Conservation (phyloP, 2,888 invertebrate genomes). For the Petrolisthes cinctipes region DNA sequence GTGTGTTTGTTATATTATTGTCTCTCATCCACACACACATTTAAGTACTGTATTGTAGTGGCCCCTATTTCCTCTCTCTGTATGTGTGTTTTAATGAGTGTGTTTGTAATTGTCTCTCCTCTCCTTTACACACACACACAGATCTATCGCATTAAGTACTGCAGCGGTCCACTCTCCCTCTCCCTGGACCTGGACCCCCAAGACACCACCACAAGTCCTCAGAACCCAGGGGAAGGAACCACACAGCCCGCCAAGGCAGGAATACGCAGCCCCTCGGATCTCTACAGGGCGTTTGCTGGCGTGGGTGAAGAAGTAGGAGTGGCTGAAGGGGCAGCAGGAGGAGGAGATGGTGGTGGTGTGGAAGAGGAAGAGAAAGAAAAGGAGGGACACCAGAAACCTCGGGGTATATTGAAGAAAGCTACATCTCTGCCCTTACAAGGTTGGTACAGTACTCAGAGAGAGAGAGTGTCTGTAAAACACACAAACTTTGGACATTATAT, state of each 20-base stretch:
- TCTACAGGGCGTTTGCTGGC: conserved; percentile 46
- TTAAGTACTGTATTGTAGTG: too few species aligned
- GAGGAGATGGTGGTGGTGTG: background rate
- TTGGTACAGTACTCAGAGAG: background rate
- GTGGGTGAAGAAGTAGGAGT: background rate
- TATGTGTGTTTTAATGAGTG: too few species aligned
- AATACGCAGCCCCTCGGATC: conserved; percentile 53
- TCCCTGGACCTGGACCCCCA: conserved; percentile 3
- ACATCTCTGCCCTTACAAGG: conserved; percentile 29
- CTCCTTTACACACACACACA: background rate
- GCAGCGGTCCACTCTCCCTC: conserved; percentile 7
- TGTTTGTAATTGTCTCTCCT: too few species aligned
- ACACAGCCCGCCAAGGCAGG: background rate
- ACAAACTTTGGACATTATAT: too few species aligned
- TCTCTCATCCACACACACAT: too few species aligned
- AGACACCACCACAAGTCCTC: background rate
- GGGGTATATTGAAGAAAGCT: conserved; percentile 55
- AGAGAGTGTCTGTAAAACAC: too few species aligned
- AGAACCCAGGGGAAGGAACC: background rate
- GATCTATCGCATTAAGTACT: conserved; percentile 33
- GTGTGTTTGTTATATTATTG: too few species aligned
- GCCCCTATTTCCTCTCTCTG: too few species aligned
- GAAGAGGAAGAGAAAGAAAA: too few species aligned
- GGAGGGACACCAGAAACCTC: background rate
- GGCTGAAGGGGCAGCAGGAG: background rate